Base-by-base conservation (phyloP, 2,797 vertebrate genomes). In the Melopsittacus undulatus region DNA sequence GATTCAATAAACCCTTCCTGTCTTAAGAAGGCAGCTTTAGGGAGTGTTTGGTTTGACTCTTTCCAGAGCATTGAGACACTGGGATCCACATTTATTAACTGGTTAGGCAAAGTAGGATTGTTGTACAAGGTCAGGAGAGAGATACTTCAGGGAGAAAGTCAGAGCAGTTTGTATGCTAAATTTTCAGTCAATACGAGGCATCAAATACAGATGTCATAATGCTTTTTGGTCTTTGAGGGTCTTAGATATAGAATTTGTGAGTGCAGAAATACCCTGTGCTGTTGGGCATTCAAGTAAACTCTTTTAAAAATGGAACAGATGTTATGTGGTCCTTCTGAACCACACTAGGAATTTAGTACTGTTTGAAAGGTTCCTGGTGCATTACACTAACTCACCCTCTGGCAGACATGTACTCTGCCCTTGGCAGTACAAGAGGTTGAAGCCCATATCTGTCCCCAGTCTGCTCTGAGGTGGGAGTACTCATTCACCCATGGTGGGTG, bases 351-450 rank as follows among this genome's bases (percentile, higher is more conserved):
- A n/a, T 52, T 30, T 57, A 77, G 2, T 69, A 11, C 6, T 36
- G 16, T 18, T 89, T 76, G 67, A 76, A 54, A 66, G 3, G 16
- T 57, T 57, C 21, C 11, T 26, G 32, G 16, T 42, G 42, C 8
- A 1, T 29, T 34, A 18, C 32, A 11, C 22, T 42, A 15, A 46
- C 24, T 3, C 32, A 10, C 6, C 1, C 13, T 29, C 45, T 7
- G 54, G 32, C 18, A 64, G 17, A 18, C 0, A 1, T 27, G 30
- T 12, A 11, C 38, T 84, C 29, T 75, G 29, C 26, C 16, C 19
- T 43, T 45, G 48, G 19, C 34, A 20, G 10, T 24, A 2, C 30
- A 26, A 14, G 51, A n/a, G 24, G 12, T 3, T 42, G 45, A 40
- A 63, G 30, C 27, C 38, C 18, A 0, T 5, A 32, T 5, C 21